Evolutionary conservation across 2,113 vertebrate genomes (phyloP).

Genomic region (Serilophus lunatus): DNA sequence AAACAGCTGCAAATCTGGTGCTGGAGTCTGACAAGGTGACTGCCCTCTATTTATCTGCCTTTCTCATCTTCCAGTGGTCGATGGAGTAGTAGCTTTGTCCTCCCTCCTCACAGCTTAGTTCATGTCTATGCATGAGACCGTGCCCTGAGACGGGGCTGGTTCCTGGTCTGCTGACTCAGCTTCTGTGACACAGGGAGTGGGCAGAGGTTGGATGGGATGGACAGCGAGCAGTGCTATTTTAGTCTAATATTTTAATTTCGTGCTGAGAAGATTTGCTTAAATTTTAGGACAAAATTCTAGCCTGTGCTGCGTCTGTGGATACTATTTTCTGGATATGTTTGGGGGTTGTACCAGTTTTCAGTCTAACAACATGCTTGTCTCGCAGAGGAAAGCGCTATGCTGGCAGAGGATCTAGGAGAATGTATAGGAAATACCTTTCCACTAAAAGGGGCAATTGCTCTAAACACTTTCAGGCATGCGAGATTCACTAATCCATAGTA

Average conservation of each 20-base stretch:
- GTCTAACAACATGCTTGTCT: not conserved
- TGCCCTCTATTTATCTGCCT: not conserved
- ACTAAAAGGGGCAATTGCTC: not conserved
- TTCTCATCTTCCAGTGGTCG: not conserved
- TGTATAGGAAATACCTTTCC: not conserved
- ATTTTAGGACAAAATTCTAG: not conserved
- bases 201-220: not conserved
- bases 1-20: not conserved
- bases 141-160: not conserved
- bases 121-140: fast-evolving
- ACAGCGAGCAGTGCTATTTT: not conserved
- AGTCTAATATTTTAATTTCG: not conserved
- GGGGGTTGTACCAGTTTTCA: not conserved
- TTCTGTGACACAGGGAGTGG: not conserved
- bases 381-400: not conserved
- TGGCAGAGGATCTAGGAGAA: not conserved
- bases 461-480: not conserved
- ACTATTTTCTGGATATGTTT: fast-evolving
- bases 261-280: not conserved
- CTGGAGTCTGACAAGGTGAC: not conserved
- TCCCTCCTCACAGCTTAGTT: not conserved
- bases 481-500: not conserved
- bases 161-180: not conserved
- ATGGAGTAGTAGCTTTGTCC: not conserved
- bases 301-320: not conserved